phyloP scores from a whole-genome alignment of 2,113 vertebrate species.

The Pomatostomus ruficeps region DNA sequence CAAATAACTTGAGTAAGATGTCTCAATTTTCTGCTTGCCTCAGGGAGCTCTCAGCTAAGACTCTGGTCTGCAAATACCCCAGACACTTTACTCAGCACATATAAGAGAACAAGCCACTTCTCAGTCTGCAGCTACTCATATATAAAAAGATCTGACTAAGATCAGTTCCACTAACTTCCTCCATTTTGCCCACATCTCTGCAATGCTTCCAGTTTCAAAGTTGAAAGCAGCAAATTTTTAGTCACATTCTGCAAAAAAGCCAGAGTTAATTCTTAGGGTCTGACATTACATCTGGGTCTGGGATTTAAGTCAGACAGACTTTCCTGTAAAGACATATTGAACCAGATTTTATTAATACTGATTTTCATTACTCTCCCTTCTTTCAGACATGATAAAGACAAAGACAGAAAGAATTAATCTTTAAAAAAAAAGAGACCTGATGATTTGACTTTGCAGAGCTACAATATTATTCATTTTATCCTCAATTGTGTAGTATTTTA shows the following conservation, averaged over 20 bases:
- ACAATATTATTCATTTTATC: background rate
- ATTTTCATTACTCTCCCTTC: background rate
- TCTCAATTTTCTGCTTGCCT: background rate
- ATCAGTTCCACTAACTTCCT: background rate
- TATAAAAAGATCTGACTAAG: background rate
- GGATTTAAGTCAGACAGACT: background rate
- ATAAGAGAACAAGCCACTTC: background rate
- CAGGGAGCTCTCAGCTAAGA: background rate
- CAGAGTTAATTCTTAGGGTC: background rate
- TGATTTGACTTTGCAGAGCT: background rate
- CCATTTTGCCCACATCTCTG: background rate
- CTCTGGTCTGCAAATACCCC: background rate
- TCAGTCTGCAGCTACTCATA: background rate
- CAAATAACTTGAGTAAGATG: background rate
- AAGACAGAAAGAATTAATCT: background rate
- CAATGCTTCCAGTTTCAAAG: background rate
- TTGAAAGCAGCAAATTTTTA: background rate
- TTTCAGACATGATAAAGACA: background rate
- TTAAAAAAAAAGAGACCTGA: background rate
- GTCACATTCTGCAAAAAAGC: background rate
- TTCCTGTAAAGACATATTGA: background rate
- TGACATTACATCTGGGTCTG: background rate
- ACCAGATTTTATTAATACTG: background rate
- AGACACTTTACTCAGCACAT: background rate
- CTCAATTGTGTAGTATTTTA: background rate